A percentile compares a stretch with the other conserved stretches of the same genome.
Evolutionary conservation across 2,113 vertebrate species (phyloP).

Genomic region (Orientallactaga bullata): DNA sequence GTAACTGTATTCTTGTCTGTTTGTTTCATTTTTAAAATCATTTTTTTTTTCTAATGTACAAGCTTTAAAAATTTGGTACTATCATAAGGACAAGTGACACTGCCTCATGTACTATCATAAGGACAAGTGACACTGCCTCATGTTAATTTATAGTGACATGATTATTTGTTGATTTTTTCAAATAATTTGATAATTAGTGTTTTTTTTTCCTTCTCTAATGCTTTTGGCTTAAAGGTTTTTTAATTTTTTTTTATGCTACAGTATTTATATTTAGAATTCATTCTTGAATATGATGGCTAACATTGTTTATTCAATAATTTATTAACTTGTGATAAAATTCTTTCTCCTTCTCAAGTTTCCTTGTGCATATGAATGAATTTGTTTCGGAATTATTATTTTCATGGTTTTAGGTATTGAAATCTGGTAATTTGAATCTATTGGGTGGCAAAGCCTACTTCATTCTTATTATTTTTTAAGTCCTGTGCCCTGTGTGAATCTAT

Average conservation of each 20-base stretch:
- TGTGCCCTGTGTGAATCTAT: background rate
- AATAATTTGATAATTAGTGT: background rate
- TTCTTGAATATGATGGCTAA: background rate
- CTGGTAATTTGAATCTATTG: slow-evolving; percentile 47
- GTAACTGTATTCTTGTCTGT: background rate
- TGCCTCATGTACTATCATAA: background rate
- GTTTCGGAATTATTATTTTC: slow-evolving; percentile 26
- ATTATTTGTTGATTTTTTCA: slow-evolving; percentile 42
- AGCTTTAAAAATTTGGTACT: slow-evolving; percentile 13
- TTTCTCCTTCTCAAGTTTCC: background rate
- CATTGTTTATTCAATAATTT: slow-evolving; percentile 33
- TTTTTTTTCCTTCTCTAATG: slow-evolving; percentile 17
- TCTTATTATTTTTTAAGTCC: background rate
- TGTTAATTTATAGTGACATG: slow-evolving; percentile 2
- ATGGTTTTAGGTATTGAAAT: background rate
- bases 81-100: background rate
- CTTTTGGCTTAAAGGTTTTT: slow-evolving; percentile 38
- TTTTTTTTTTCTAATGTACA: background rate
- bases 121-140: background rate
- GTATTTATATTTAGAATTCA: slow-evolving; percentile 17
- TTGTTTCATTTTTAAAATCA: slow-evolving; percentile 45
- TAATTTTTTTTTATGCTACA: background rate
- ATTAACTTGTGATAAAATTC: background rate
- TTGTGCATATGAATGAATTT: background rate
- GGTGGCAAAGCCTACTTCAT: background rate